Conservation (phyloP, 2,797 vertebrate species). For the Chrysolophus pictus region DNA sequence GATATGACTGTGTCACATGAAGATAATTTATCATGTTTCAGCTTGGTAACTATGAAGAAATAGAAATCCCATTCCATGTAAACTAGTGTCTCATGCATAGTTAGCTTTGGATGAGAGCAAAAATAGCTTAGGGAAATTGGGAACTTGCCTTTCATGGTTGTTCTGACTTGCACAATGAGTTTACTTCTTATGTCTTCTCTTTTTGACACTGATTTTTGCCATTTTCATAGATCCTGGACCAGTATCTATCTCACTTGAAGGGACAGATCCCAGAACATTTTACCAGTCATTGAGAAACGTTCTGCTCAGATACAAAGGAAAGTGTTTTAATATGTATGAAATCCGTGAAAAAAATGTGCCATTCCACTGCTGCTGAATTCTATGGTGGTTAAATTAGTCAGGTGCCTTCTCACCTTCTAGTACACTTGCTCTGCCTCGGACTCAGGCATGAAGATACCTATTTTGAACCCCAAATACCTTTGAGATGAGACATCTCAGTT, state of each 20-base stretch:
- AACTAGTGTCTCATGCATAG: not conserved
- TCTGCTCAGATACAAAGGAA: not conserved
- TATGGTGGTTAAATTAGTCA: not conserved
- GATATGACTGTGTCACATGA: not conserved
- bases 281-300: not conserved
- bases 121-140: not conserved
- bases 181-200: not conserved
- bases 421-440: not conserved
- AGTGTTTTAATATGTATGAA: not conserved
- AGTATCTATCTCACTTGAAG: not conserved
- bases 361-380: not conserved
- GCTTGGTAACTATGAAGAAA: not conserved
- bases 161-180: not conserved
- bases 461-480: not conserved
- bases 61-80: not conserved
- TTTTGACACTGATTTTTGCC: not conserved
- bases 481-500: not conserved
- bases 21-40: slow-evolving; percentile 6
- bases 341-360: not conserved
- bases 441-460: not conserved
- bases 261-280: not conserved
- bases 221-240: not conserved
- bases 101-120: not conserved
- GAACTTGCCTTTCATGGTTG: not conserved
- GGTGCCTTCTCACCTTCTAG: not conserved